Evolutionary conservation across 1,140 invertebrate species (phyloP).

Genomic region (Drosophila malerkotliana): DNA sequence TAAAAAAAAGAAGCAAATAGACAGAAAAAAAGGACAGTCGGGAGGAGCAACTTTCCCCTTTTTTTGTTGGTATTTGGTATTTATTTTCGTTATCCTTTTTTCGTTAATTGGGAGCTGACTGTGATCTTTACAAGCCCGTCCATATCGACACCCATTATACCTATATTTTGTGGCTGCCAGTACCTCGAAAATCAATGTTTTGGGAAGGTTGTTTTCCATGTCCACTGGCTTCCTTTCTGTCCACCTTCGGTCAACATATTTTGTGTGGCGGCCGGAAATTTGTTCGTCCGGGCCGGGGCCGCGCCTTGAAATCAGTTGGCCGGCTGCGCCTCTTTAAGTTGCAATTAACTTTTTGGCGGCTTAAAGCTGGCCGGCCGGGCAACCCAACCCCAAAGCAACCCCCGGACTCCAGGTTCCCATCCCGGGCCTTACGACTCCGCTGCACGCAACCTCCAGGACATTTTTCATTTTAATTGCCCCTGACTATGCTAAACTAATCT

Average conservation of each 20-base stretch:
- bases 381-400: not conserved
- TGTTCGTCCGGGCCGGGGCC: constrained; percentile 59
- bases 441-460: constrained; percentile 63
- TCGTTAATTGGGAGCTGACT: not conserved
- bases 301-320: constrained; percentile 71
- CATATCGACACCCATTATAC: no score
- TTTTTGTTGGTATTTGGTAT: constrained; percentile 16
- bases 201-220: not conserved
- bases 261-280: constrained; percentile 70
- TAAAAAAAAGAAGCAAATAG: constrained; percentile 31
- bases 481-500: constrained; percentile 77
- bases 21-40: constrained; percentile 41
- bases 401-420: not conserved
- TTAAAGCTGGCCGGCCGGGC: constrained; percentile 38
- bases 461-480: constrained; percentile 78
- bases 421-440: constrained; percentile 51
- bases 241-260: constrained; percentile 61
- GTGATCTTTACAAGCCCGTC: no score
- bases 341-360: constrained; percentile 77
- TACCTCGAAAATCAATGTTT: constrained; percentile 12
- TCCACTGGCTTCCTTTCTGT: not conserved
- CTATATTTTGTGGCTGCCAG: no score
- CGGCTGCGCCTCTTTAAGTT: constrained; percentile 69
- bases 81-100: constrained; percentile 23
- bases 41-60: constrained; percentile 64